A percentile compares a stretch with the other conserved stretches of the same genome.
These are phyloP conservation scores for Vidua chalybeata DNA, from an alignment of 2,113 vertebrate species.

Conservation along the genomic window DNA sequence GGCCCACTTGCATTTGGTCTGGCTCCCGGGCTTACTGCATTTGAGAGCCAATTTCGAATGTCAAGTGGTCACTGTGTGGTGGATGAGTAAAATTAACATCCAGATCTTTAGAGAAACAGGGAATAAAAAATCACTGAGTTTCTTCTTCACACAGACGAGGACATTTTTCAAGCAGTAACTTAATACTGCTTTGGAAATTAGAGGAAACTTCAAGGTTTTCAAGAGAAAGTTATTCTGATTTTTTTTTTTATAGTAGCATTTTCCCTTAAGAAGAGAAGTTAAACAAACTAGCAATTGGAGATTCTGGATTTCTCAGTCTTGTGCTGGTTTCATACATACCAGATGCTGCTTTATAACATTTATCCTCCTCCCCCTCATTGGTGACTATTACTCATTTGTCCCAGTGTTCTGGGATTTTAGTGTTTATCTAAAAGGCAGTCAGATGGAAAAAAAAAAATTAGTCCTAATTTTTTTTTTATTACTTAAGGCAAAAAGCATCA, in stretches of 20 bases:
- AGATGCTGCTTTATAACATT: slow-evolving; percentile 60
- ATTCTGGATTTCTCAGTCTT: slow-evolving; percentile 19
- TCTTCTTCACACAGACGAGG: not conserved
- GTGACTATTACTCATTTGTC: slow-evolving; percentile 56
- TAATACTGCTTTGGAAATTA: not conserved
- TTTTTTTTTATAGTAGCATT: not conserved
- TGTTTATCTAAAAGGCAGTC: slow-evolving; percentile 33
- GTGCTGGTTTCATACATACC: slow-evolving; percentile 13
- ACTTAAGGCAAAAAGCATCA: not conserved
- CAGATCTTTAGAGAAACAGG: not conserved
- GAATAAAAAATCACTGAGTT: not conserved
- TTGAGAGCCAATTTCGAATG: not conserved
- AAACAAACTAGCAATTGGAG: not conserved
- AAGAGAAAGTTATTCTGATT: not conserved
- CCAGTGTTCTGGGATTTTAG: slow-evolving; percentile 33
- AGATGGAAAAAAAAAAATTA: not conserved
- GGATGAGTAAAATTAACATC: not conserved
- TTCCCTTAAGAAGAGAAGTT: slow-evolving; percentile 8
- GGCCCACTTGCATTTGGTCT: not conserved
- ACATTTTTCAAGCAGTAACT: not conserved
- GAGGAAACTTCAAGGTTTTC: not conserved
- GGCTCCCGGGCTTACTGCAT: not conserved
- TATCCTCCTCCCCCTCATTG: slow-evolving; percentile 43
- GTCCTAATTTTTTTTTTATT: not conserved
- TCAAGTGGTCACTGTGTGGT: not conserved